Percentiles rank a stretch among this genome's conserved stretches.
Evolutionary conservation across 2,797 vertebrate genomes (phyloP).

Genomic region (Acanthurus leucopareius): DNA sequence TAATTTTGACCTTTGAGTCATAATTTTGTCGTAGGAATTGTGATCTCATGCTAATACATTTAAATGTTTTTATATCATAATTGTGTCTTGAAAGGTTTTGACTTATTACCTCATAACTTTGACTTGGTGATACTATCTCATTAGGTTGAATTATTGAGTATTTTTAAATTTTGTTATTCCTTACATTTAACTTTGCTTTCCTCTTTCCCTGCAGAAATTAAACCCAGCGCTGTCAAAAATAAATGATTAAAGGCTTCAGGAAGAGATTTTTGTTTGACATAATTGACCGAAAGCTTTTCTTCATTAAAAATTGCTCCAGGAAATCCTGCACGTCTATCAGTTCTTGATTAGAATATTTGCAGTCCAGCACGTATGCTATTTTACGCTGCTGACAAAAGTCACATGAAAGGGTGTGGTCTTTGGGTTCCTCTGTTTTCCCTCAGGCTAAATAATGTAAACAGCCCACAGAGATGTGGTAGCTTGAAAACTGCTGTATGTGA

Average conservation of each 20-base stretch:
- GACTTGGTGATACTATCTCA: not conserved
- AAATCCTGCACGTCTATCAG: not conserved
- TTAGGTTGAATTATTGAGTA: not conserved
- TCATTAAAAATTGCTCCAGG: not conserved
- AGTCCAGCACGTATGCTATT: not conserved
- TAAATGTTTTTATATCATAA: too few species aligned
- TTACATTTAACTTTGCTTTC: not conserved
- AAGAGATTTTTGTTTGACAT: not conserved
- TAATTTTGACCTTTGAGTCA: too few species aligned
- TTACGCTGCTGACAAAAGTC: too few species aligned
- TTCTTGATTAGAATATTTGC: not conserved
- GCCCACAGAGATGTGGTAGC: not conserved
- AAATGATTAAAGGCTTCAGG: not conserved
- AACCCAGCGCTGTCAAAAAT: too few species aligned
- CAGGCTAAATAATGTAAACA: not conserved
- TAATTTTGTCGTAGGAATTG: too few species aligned
- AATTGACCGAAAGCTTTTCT: not conserved
- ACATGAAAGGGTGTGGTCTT: not conserved
- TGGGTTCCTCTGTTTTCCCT: not conserved
- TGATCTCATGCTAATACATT: too few species aligned
- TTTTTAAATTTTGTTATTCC: not conserved
- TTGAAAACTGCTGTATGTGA: not conserved
- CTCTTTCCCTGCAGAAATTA: not conserved
- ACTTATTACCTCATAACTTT: not conserved
- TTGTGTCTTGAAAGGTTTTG: not conserved